Evolutionary conservation across 1,140 invertebrate genomes (phyloP).

Genomic region (Wasmannia auropunctata): DNA sequence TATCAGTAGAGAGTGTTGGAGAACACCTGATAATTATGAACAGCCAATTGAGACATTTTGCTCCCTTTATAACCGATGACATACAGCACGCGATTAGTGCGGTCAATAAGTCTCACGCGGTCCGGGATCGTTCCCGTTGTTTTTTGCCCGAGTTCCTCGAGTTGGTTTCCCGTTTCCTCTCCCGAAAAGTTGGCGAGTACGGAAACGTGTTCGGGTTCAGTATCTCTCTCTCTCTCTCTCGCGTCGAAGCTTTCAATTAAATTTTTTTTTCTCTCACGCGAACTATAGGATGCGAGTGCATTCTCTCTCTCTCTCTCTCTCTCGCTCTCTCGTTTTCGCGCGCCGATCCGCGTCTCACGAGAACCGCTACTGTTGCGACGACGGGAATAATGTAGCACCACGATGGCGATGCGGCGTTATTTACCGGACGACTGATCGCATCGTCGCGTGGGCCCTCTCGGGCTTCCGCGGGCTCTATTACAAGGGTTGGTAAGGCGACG

Average conservation of each 20-base stretch:
- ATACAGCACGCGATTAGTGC: constrained; percentile 30
- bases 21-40: constrained; percentile 4
- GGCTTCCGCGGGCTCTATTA: constrained; percentile 32
- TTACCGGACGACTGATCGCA: constrained; percentile 45
- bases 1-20: background rate
- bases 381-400: background rate
- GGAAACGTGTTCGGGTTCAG: background rate
- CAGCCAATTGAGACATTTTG: background rate
- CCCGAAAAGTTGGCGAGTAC: constrained; percentile 6
- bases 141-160: constrained; percentile 40
- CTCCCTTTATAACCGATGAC: background rate
- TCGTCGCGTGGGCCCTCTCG: constrained; percentile 46
- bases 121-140: constrained; percentile 5
- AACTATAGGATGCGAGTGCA: background rate
- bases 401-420: constrained; percentile 16
- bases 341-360: background rate
- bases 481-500: constrained; percentile 39
- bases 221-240: background rate
- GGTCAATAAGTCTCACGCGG: constrained; percentile 15
- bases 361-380: background rate
- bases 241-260: constrained; percentile 21
- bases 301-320: too few relatives aligned
- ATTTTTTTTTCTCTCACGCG: background rate
- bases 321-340: too few relatives aligned
- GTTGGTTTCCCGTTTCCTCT: constrained; percentile 17